These are phyloP conservation scores for Pomacea maculata DNA, from an alignment of 1,140 invertebrate species.

Conservation along the genomic window DNA sequence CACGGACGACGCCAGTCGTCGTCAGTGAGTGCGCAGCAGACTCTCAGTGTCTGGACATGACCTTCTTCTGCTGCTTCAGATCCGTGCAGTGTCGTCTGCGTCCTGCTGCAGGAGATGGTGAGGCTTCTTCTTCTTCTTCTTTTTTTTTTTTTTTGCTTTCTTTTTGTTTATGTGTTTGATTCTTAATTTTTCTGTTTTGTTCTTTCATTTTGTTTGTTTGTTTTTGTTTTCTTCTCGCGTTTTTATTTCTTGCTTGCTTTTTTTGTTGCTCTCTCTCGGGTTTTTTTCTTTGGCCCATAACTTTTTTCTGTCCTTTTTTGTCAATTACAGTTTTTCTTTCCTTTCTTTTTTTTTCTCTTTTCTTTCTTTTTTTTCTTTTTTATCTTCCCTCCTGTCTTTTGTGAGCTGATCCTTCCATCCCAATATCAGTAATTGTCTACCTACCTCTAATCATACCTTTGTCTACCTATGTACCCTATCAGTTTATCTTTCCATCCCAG, in stretches of 20 bases:
- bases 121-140: neutral
- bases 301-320: neutral
- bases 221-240: neutral
- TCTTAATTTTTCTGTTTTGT: neutral
- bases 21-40: no score
- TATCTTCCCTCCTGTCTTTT: neutral
- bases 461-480: neutral
- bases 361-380: neutral
- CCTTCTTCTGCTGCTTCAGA: no score
- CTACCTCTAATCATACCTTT: neutral
- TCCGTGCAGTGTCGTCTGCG: no score
- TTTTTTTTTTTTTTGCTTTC: constrained; percentile 8
- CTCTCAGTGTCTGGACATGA: no score
- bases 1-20: no score
- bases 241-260: neutral
- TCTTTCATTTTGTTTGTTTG: neutral
- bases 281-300: neutral
- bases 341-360: neutral
- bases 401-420: no score
- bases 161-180: neutral
- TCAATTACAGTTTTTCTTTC: constrained; percentile 3
- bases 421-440: no score
- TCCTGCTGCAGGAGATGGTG: no score
- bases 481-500: neutral
- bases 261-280: constrained; percentile 1